These are phyloP conservation scores for Strongylocentrotus purpuratus DNA, from an alignment of 35 echinoderm and acorn worm species.

Conservation along the genomic window DNA sequence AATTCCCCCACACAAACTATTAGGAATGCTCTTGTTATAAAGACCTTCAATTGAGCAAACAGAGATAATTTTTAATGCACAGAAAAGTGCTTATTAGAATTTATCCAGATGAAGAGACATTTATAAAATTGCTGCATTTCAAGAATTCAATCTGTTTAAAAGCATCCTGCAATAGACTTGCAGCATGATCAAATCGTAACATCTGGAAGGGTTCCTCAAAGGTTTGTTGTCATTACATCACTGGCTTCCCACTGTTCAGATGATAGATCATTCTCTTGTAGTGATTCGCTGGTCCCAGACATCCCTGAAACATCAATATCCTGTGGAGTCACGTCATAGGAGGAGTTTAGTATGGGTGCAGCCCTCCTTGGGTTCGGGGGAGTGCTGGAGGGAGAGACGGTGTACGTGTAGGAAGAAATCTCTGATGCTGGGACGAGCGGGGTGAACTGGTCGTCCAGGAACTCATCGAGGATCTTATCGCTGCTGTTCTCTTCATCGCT, in stretches of 20 bases:
- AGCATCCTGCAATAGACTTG: not conserved
- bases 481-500: slow-evolving; percentile 21
- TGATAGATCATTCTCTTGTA: not conserved
- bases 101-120: not conserved
- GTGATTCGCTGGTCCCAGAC: not conserved
- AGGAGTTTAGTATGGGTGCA: not conserved
- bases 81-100: not conserved
- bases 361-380: slow-evolving; percentile 36
- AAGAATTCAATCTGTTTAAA: not conserved
- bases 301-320: not conserved
- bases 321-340: not conserved
- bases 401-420: slow-evolving; percentile 15
- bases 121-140: not conserved
- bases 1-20: not conserved
- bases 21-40: not conserved
- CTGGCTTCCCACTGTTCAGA: slow-evolving; percentile 16
- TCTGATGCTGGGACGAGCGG: not conserved
- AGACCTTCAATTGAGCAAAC: not conserved
- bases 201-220: not conserved
- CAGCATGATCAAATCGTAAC: not conserved
- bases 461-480: not conserved
- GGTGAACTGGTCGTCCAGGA: not conserved
- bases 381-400: slow-evolving; percentile 3
- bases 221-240: slow-evolving; percentile 21
- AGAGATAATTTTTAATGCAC: not conserved